A percentile compares a stretch with the other conserved stretches of the same genome.
These are phyloP conservation scores for Psammodynastes pulverulentus DNA, from an alignment of 2,113 vertebrate species.

Conservation along the genomic window DNA sequence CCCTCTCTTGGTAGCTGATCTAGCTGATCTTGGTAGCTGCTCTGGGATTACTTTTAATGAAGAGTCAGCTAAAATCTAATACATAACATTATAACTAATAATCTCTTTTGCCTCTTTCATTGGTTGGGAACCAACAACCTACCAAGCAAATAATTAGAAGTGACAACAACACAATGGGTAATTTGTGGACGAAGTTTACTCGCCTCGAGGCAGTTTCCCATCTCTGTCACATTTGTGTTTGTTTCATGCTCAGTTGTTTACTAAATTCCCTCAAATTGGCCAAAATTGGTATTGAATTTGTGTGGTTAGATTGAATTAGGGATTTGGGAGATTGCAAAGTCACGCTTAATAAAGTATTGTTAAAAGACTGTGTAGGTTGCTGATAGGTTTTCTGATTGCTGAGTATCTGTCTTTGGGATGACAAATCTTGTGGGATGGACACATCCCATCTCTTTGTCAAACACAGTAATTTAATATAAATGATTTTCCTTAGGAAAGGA, in stretches of 20 bases:
- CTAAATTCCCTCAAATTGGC: conserved; percentile 6
- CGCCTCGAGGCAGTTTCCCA: not conserved
- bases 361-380: not conserved
- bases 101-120: not conserved
- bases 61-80: not conserved
- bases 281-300: conserved; percentile 27
- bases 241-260: not conserved
- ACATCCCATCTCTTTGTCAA: not conserved
- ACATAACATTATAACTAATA: not conserved
- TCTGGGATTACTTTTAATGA: not conserved
- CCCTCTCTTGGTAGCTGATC: not conserved
- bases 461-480: not conserved
- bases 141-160: not conserved
- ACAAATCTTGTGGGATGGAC: not conserved
- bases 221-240: not conserved
- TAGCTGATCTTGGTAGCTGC: not conserved
- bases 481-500: not conserved
- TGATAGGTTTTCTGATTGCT: not conserved
- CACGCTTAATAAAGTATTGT: conserved; percentile 6
- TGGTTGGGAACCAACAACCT: not conserved
- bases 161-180: not conserved
- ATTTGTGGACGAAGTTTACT: not conserved
- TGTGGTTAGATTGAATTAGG: conserved; percentile 3
- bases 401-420: not conserved
- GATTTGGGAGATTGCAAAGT: not conserved